phyloP scores from a whole-genome alignment of 1,140 invertebrate species.

The Diorhabda carinulata region DNA sequence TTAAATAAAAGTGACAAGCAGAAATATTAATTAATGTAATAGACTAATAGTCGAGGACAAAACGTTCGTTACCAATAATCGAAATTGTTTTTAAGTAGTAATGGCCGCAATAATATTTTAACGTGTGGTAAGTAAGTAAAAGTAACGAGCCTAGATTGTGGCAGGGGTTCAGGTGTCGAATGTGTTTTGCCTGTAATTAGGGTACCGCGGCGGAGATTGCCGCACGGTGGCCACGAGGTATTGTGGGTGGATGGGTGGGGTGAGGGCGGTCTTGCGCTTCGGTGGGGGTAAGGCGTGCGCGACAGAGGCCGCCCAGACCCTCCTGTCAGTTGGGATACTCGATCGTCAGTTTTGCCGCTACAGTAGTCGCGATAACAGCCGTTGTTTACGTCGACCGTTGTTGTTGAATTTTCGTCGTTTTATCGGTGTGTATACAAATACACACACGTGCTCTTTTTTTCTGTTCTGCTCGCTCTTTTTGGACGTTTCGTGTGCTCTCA shows the following conservation, averaged over 20 bases:
- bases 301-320: slow-evolving; percentile 42
- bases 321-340: slow-evolving; percentile 35
- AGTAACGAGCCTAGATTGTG: slow-evolving; percentile 18
- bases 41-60: background rate
- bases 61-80: too few relatives aligned
- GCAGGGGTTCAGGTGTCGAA: slow-evolving; percentile 30
- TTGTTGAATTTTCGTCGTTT: slow-evolving; percentile 8
- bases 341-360: slow-evolving; percentile 21
- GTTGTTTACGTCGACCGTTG: slow-evolving; percentile 14
- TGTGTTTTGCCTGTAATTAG: slow-evolving; percentile 38
- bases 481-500: slow-evolving; percentile 10
- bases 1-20: too few relatives aligned
- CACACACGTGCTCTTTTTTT: slow-evolving; percentile 28
- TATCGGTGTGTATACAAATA: slow-evolving; percentile 6
- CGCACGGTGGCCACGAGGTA: slow-evolving; percentile 43
- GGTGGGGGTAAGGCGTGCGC: slow-evolving; percentile 45
- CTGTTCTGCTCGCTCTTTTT: slow-evolving; percentile 10
- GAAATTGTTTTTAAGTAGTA: background rate
- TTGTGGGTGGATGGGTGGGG: slow-evolving; percentile 44
- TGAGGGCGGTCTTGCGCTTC: slow-evolving; percentile 33
- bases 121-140: slow-evolving; percentile 9
- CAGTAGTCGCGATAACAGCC: slow-evolving; percentile 21
- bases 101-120: slow-evolving; percentile 6
- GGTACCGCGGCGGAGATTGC: slow-evolving; percentile 31
- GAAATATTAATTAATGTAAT: background rate